Percentiles rank a stretch among this genome's conserved stretches.
phyloP scores from a whole-genome alignment of 2,888 invertebrate genomes.

The Platycheirus rosarum region DNA sequence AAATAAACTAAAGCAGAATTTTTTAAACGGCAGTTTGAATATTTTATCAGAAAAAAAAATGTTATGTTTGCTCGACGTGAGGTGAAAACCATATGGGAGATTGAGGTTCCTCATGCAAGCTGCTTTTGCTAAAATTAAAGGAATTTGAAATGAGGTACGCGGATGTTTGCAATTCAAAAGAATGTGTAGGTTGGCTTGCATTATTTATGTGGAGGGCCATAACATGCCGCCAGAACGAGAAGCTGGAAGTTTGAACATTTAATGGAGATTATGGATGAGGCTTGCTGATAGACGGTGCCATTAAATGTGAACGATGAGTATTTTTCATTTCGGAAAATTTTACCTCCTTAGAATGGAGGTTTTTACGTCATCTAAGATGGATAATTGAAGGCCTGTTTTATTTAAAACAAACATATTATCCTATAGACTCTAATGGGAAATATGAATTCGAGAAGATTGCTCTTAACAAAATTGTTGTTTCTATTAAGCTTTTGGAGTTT shows the following conservation, averaged over 20 bases:
- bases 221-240: not conserved
- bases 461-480: too few species aligned
- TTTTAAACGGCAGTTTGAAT: slow-evolving; percentile 62
- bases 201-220: slow-evolving; percentile 41
- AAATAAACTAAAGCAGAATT: slow-evolving; percentile 20
- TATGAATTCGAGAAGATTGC: too few species aligned
- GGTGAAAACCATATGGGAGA: slow-evolving; percentile 10
- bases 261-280: slow-evolving; percentile 57
- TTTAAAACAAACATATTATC: too few species aligned
- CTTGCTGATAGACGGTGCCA: slow-evolving; percentile 19
- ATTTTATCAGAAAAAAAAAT: slow-evolving; percentile 44
- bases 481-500: too few species aligned
- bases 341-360: too few species aligned
- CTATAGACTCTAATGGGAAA: too few species aligned
- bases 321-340: too few species aligned
- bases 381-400: too few species aligned
- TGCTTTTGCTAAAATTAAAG: slow-evolving; percentile 43
- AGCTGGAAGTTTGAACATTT: slow-evolving; percentile 41
- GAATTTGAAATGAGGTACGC: slow-evolving; percentile 61
- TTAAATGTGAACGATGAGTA: not conserved
- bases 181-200: slow-evolving; percentile 43
- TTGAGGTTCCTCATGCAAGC: not conserved
- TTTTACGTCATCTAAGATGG: too few species aligned
- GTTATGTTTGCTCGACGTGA: slow-evolving; percentile 29
- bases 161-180: slow-evolving; percentile 63